Percentiles rank a stretch among this genome's conserved stretches.
These are phyloP conservation scores for Lutjanus campechanus DNA, from an alignment of 2,797 vertebrate species.

Conservation along the genomic window DNA sequence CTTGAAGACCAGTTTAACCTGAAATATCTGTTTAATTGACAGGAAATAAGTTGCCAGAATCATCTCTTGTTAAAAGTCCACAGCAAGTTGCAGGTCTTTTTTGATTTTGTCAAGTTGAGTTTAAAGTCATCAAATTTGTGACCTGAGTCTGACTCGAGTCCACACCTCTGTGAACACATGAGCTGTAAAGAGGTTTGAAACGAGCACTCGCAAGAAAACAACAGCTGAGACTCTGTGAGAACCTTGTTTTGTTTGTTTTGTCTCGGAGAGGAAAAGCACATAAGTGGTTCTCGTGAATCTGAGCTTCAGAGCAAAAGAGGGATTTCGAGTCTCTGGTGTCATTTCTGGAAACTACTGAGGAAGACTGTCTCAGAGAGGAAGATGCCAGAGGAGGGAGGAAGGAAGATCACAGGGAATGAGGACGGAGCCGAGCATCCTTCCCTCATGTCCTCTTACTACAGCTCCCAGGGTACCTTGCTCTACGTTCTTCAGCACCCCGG, in stretches of 20 bases:
- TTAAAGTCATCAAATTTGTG: too few relatives aligned
- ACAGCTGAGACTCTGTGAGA: slow-evolving; percentile 40
- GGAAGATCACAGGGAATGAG: slow-evolving; percentile 48
- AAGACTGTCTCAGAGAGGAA: slow-evolving; percentile 39
- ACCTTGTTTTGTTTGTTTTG: not conserved
- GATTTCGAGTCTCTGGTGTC: not conserved
- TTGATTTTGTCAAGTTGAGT: too few relatives aligned
- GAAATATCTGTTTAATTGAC: too few relatives aligned
- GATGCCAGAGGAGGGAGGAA: slow-evolving; percentile 34
- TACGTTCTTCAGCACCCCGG: slow-evolving; percentile 74
- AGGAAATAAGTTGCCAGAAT: too few relatives aligned
- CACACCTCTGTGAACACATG: too few relatives aligned
- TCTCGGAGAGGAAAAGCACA: too few relatives aligned
- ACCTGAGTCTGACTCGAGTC: too few relatives aligned
- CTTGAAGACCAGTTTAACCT: too few relatives aligned
- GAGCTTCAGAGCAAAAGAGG: slow-evolving; percentile 5
- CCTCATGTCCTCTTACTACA: slow-evolving; percentile 57
- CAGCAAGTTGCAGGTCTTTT: too few relatives aligned
- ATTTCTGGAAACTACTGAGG: slow-evolving; percentile 28
- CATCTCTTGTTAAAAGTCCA: too few relatives aligned
- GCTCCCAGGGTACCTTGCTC: slow-evolving; percentile 83
- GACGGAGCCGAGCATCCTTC: slow-evolving; percentile 47
- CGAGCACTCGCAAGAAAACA: slow-evolving; percentile 1
- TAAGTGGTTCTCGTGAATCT: slow-evolving; percentile 28
- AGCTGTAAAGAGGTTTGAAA: slow-evolving; percentile 20